Conservation (phyloP, 2,113 vertebrate species). For the Craseonycteris thonglongyai region DNA sequence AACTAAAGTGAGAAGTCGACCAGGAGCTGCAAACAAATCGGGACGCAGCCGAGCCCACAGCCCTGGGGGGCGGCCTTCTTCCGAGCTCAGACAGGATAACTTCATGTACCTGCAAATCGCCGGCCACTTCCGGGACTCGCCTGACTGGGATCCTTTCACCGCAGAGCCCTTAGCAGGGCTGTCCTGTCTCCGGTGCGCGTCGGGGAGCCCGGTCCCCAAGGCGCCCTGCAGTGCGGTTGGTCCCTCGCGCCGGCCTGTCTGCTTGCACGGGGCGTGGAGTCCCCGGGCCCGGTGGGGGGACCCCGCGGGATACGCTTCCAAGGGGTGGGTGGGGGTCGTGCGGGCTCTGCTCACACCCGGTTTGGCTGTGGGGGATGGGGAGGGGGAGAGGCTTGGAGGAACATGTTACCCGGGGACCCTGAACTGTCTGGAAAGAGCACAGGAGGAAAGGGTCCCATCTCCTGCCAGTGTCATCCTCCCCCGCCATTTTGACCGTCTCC, state of each 20-base stretch:
- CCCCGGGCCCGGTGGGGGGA: background rate
- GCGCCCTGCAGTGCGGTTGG: background rate
- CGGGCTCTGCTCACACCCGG: background rate
- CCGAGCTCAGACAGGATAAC: background rate
- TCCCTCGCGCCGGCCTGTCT: background rate
- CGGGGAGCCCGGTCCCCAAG: background rate
- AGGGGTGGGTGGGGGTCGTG: background rate
- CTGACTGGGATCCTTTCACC: background rate
- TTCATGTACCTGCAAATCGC: background rate
- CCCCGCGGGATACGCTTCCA: background rate
- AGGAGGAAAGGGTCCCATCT: background rate
- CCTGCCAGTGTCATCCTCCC: background rate
- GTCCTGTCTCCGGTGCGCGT: background rate
- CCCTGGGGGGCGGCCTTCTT: background rate
- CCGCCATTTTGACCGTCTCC: background rate
- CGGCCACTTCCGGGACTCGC: background rate
- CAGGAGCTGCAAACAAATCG: background rate
- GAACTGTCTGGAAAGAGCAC: background rate
- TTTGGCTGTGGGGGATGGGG: background rate
- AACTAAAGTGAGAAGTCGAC: background rate
- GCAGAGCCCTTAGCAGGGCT: background rate
- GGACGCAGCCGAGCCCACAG: background rate
- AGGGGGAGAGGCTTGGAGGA: background rate
- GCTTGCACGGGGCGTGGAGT: background rate
- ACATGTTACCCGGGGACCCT: background rate